Conservation (phyloP, 2,888 invertebrate species). For the Anorthoa munda region DNA sequence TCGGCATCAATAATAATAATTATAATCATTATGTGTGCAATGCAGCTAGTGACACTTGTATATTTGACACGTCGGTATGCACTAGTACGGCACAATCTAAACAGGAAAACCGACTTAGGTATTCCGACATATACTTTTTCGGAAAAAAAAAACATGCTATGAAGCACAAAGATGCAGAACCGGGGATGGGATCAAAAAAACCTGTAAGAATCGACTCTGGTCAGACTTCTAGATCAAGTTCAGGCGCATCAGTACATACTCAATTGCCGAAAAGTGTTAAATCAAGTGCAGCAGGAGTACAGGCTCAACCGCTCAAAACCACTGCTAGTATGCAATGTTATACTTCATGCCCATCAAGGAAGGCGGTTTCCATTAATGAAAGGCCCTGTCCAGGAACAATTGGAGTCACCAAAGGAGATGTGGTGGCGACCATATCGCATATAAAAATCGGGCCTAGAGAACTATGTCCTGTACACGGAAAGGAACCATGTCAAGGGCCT, state of each 20-base stretch:
- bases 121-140: constrained; percentile 82
- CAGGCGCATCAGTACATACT: constrained; percentile 22
- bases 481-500: constrained; percentile 81
- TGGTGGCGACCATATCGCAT: constrained; percentile 83
- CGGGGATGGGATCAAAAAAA: constrained; percentile 79
- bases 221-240: constrained; percentile 25
- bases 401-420: constrained; percentile 73
- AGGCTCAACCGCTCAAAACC: constrained; percentile 57
- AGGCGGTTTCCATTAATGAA: constrained; percentile 78
- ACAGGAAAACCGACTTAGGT: constrained; percentile 56
- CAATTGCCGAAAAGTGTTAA: background rate
- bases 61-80: constrained; percentile 65
- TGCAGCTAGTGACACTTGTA: constrained; percentile 61
- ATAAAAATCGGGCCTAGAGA: constrained; percentile 82
- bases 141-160: constrained; percentile 75
- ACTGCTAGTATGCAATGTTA: constrained; percentile 71
- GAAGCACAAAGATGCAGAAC: constrained; percentile 70
- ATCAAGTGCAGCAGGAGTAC: constrained; percentile 48
- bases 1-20: background rate
- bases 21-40: constrained; percentile 15
- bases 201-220: constrained; percentile 12
- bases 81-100: constrained; percentile 50
- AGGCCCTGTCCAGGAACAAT: constrained; percentile 72
- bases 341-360: constrained; percentile 59
- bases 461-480: constrained; percentile 80